phyloP scores from a whole-genome alignment of 2,888 invertebrate species.

The Charanyca ferruginea region DNA sequence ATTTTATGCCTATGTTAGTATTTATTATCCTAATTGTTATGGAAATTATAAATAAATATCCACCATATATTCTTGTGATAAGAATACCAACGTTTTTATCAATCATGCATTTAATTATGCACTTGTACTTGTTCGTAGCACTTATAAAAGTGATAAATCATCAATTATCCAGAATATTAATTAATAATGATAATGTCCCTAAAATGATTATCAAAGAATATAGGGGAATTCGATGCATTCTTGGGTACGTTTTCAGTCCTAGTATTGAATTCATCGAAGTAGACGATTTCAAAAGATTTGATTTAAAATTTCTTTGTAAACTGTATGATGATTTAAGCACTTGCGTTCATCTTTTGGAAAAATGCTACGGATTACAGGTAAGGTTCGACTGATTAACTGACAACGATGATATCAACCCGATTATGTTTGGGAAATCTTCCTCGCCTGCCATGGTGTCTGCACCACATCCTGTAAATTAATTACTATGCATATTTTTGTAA shows the following conservation, averaged over 20 bases:
- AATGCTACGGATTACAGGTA: slow-evolving; percentile 68
- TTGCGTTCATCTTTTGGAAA: slow-evolving; percentile 74
- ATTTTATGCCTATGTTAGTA: slow-evolving; percentile 55
- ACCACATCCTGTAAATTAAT: too few species aligned
- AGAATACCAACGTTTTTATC: slow-evolving; percentile 74
- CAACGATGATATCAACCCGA: not conserved
- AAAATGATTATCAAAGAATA: slow-evolving; percentile 14
- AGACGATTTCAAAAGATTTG: slow-evolving; percentile 36
- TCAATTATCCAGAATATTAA: slow-evolving; percentile 32
- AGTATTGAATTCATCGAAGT: slow-evolving; percentile 40
- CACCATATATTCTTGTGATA: slow-evolving; percentile 68
- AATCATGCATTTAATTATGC: slow-evolving; percentile 71
- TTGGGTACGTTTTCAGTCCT: slow-evolving; percentile 45
- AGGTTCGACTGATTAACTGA: not conserved
- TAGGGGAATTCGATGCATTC: not conserved
- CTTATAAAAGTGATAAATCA: slow-evolving; percentile 66
- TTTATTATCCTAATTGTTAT: slow-evolving; percentile 63
- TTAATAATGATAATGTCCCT: slow-evolving; percentile 12
- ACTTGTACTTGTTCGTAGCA: slow-evolving; percentile 71
- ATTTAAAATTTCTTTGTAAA: slow-evolving; percentile 73
- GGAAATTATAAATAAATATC: slow-evolving; percentile 66
- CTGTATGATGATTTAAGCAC: slow-evolving; percentile 76
- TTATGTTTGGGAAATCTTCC: too few species aligned
- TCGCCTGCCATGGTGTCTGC: not conserved
- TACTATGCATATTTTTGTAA: too few species aligned